Percentiles rank a stretch among this genome's conserved stretches.
Conservation (phyloP, 2,888 invertebrate genomes). For the Stenoptilia bipunctidactyla region DNA sequence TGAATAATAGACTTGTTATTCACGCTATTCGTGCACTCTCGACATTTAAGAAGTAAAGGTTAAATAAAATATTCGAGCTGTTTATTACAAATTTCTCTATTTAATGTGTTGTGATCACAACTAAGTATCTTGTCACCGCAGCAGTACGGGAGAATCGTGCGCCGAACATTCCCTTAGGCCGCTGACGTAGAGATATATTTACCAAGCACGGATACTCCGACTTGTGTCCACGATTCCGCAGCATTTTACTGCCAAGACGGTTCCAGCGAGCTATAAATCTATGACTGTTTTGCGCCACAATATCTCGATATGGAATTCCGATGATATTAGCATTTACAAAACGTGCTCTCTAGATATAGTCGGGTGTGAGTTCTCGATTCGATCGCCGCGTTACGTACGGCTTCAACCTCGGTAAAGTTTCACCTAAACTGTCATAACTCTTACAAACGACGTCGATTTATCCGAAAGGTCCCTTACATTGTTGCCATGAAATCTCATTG, state of each 20-base stretch:
- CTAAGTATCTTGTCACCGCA: not conserved
- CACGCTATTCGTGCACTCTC: too few relatives aligned
- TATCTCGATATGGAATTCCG: not conserved
- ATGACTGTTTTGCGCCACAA: not conserved
- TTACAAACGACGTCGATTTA: conserved; percentile 29
- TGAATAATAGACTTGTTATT: too few relatives aligned
- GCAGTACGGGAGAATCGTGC: not conserved
- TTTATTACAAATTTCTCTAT: too few relatives aligned
- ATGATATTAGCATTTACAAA: too few relatives aligned
- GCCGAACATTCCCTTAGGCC: not conserved
- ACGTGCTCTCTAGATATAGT: too few relatives aligned
- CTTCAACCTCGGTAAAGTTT: too few relatives aligned
- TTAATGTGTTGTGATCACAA: too few relatives aligned
- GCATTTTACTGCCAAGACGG: not conserved
- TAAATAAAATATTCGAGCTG: too few relatives aligned
- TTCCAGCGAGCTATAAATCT: not conserved
- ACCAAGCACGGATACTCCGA: not conserved
- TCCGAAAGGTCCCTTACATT: conserved; percentile 29
- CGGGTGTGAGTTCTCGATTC: too few relatives aligned
- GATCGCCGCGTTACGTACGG: too few relatives aligned
- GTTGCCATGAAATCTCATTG: conserved; percentile 44
- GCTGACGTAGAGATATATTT: not conserved
- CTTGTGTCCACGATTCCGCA: not conserved
- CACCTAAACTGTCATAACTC: conserved; percentile 20
- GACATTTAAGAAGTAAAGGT: too few relatives aligned